Conservation (phyloP, 92 coral and sea anemone genomes). For the Phenganax subtilis region DNA sequence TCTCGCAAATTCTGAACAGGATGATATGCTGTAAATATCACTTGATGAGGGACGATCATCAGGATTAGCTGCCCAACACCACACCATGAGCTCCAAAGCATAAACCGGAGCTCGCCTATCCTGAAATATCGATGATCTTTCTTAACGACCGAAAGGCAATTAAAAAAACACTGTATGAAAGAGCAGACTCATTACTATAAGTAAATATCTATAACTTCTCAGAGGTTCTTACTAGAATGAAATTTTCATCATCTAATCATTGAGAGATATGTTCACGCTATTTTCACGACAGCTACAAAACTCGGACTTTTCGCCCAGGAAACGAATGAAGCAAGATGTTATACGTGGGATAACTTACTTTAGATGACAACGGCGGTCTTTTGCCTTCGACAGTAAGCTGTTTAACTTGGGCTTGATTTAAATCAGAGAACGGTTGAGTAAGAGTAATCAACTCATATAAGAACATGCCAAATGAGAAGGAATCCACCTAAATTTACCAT, state of each 20-base stretch:
- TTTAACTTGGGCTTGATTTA: slow-evolving; percentile 86
- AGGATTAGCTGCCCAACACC: slow-evolving; percentile 98
- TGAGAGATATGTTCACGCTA: too few relatives aligned
- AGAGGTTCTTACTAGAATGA: too few relatives aligned
- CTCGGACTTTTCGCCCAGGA: too few relatives aligned
- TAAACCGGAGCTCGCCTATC: slow-evolving; percentile 90
- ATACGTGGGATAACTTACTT: slow-evolving; percentile 43
- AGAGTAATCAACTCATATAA: slow-evolving; percentile 85
- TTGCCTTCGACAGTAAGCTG: slow-evolving; percentile 86
- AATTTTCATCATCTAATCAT: too few relatives aligned
- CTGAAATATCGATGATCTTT: slow-evolving; percentile 38
- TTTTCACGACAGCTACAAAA: too few relatives aligned
- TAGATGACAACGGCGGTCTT: slow-evolving; percentile 84
- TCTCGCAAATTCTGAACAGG: slow-evolving; percentile 87
- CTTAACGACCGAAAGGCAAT: neutral
- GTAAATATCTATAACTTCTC: too few relatives aligned
- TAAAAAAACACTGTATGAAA: neutral
- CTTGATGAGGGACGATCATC: slow-evolving; percentile 84
- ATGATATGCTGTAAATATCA: slow-evolving; percentile 71
- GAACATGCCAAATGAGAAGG: slow-evolving; percentile 98
- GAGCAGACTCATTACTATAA: neutral
- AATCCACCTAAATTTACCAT: slow-evolving; percentile 59
- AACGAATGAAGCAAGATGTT: too few relatives aligned
- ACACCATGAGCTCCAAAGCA: slow-evolving; percentile 88
- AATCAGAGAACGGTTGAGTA: slow-evolving; percentile 84